Evolutionary conservation across 2,797 vertebrate genomes (phyloP).

Genomic region (Champsocephalus gunnari): DNA sequence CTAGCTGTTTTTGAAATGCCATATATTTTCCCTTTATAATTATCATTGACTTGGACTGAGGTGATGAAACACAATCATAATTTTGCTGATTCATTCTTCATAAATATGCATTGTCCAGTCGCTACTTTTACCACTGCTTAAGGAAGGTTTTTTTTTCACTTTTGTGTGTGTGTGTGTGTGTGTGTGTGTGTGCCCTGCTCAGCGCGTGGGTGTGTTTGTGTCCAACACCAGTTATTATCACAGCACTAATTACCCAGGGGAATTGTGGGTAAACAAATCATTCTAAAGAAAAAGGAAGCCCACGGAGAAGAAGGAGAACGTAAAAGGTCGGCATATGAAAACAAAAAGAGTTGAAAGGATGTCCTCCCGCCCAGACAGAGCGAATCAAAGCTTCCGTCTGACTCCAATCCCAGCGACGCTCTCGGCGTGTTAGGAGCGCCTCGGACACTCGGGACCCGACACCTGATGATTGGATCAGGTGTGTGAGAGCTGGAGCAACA

Average conservation of each 20-base stretch:
- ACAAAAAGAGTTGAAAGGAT: conserved; percentile 49
- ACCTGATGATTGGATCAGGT: conserved; percentile 60
- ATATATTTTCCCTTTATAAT: no score
- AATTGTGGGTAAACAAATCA: conserved; percentile 81
- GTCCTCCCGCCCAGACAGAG: conserved; percentile 40
- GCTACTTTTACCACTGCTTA: conserved; percentile 12
- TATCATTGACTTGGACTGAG: background rate
- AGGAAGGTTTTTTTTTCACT: conserved; percentile 35
- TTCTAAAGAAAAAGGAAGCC: conserved; percentile 67
- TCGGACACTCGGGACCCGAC: conserved; percentile 35
- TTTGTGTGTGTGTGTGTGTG: conserved; percentile 18
- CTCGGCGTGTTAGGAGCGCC: conserved; percentile 9
- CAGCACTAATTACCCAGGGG: conserved; percentile 80
- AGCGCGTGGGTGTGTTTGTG: conserved; percentile 78
- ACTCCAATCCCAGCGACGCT: conserved; percentile 19
- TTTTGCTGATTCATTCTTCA: background rate
- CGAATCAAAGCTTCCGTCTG: conserved; percentile 33
- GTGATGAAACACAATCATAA: no score
- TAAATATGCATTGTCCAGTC: background rate
- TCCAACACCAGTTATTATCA: conserved; percentile 78
- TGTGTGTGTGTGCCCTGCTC: conserved; percentile 41
- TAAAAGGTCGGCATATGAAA: conserved; percentile 34
- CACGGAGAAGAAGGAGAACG: conserved; percentile 48
- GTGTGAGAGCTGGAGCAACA: conserved; percentile 18
- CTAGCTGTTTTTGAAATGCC: background rate